Evolutionary conservation across 2,888 invertebrate genomes (phyloP), one percentile per base, ranked within the genome.

Genomic region (Lamellibrachia columna): DNA sequence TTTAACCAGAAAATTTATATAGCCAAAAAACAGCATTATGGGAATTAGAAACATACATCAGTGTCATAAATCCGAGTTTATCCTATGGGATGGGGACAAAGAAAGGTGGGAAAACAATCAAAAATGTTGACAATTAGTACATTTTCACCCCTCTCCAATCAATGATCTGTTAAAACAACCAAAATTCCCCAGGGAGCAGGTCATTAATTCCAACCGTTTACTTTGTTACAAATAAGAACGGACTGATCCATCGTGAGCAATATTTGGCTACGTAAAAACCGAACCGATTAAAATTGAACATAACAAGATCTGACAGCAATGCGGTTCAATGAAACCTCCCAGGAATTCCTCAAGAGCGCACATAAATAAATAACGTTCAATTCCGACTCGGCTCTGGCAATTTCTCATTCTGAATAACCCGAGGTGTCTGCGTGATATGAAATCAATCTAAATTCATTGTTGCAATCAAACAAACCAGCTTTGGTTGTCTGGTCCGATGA

Each of bases 281-380:
- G 22, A 8, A 75, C 75, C 22, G 75, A 6, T 11, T 75, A 75
- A 75, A 75, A n/a, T 75, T n/a, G 75, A 75, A 75, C 22, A 75
- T 75, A 75, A 75, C 75, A 75, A 75, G 11, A 75, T 75, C 75
- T 75, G 75, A 75, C 75, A 15, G 75, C 22, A 75, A 75, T 75
- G 22, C 22, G 75, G n/a, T 75, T 75, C 15, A 75, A 75, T 22
- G 75, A 75, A n/a, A n/a, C 75, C 75, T n/a, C 22, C 6, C n/a
- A 75, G 75, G 75, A 75, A 2, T n/a, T 22, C 22, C 22, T 22
- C 75, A 75, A 75, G n/a, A 75, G 75, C 75, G n/a, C n/a, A n/a
- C 22, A 22, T 75, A 75, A 75, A 75, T 75, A 75, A 75, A 75
- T 75, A 75, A 75, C 75, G 75, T n/a, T 75, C 75, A 75, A 75